Percentiles rank a stretch among this genome's conserved stretches.
phyloP scores from a whole-genome alignment of 2,113 vertebrate genomes.

The Sigmodon hispidus region DNA sequence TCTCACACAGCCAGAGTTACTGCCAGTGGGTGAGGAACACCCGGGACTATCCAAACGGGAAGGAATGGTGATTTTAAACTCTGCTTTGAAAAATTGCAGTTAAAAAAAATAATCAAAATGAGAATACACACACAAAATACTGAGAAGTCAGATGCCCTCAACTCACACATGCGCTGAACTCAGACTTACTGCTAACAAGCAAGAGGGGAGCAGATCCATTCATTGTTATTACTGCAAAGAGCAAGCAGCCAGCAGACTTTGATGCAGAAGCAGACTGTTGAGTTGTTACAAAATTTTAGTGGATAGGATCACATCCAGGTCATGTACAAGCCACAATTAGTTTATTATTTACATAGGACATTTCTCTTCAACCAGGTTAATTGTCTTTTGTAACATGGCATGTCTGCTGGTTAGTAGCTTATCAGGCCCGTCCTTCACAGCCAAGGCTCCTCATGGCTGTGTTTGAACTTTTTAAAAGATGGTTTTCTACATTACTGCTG shows the following conservation, averaged over 20 bases:
- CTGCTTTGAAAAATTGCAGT: conserved; percentile 78
- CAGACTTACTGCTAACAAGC: conserved; percentile 85
- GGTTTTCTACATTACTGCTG: conserved; percentile 85
- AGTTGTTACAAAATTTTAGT: conserved; percentile 94
- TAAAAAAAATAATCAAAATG: conserved; percentile 82
- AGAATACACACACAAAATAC: conserved; percentile 82
- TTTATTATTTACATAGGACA: conserved; percentile 96
- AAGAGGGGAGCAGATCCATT: conserved; percentile 84
- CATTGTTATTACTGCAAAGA: conserved; percentile 91
- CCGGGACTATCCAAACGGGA: conserved; percentile 84
- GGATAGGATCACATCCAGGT: conserved; percentile 89
- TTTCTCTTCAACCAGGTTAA: conserved; percentile 89
- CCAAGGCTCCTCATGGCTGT: conserved; percentile 82
- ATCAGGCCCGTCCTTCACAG: conserved; percentile 87
- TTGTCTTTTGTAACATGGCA: conserved; percentile 85
- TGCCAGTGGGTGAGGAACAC: conserved; percentile 82
- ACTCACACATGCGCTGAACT: conserved; percentile 86
- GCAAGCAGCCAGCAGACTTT: conserved; percentile 95
- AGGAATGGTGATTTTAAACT: conserved; percentile 72
- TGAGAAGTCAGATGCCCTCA: conserved; percentile 86
- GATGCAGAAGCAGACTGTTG: conserved; percentile 91
- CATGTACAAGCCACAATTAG: conserved; percentile 97
- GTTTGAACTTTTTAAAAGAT: conserved; percentile 71
- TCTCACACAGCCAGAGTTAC: conserved; percentile 81
- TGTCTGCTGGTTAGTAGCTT: conserved; percentile 95